phyloP scores from a whole-genome alignment of 2,888 invertebrate genomes.

The Embidobia sp. region DNA sequence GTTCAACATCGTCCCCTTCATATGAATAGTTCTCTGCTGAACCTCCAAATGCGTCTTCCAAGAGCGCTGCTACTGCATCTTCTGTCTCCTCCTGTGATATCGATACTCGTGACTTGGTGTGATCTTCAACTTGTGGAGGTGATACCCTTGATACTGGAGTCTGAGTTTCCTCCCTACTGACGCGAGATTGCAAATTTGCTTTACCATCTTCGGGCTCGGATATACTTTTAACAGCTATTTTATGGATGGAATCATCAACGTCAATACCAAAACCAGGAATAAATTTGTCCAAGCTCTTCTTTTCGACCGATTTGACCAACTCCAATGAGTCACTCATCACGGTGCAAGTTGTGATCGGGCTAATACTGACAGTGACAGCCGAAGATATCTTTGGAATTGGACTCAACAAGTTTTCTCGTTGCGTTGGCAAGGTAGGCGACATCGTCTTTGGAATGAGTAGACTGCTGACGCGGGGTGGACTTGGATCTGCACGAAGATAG shows the following conservation, averaged over 20 bases:
- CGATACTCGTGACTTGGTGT: constrained; percentile 88
- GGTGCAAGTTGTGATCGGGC: constrained; percentile 68
- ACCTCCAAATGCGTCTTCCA: constrained; percentile 92
- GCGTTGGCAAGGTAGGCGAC: constrained; percentile 75
- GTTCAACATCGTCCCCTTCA: constrained; percentile 82
- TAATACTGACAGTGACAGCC: constrained; percentile 74
- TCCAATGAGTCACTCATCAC: constrained; percentile 63
- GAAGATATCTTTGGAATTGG: constrained; percentile 84
- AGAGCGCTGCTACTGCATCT: constrained; percentile 93
- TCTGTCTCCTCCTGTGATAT: constrained; percentile 97
- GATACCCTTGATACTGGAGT: constrained; percentile 81
- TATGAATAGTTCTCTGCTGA: constrained; percentile 81
- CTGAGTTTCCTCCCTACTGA: constrained; percentile 74
- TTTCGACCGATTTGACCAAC: constrained; percentile 77
- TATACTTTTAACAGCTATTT: constrained; percentile 91
- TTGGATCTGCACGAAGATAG: constrained; percentile 83
- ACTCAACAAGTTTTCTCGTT: constrained; percentile 80
- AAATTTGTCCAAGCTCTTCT: constrained; percentile 83
- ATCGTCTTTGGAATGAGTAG: constrained; percentile 74
- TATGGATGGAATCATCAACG: constrained; percentile 87
- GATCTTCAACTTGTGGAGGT: constrained; percentile 86
- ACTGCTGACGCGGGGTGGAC: constrained; percentile 83
- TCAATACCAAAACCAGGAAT: constrained; percentile 87
- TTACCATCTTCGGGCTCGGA: constrained; percentile 83
- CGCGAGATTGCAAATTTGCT: constrained; percentile 70